Conservation (phyloP, 2,888 invertebrate species). For the Lucinisca nassula region DNA sequence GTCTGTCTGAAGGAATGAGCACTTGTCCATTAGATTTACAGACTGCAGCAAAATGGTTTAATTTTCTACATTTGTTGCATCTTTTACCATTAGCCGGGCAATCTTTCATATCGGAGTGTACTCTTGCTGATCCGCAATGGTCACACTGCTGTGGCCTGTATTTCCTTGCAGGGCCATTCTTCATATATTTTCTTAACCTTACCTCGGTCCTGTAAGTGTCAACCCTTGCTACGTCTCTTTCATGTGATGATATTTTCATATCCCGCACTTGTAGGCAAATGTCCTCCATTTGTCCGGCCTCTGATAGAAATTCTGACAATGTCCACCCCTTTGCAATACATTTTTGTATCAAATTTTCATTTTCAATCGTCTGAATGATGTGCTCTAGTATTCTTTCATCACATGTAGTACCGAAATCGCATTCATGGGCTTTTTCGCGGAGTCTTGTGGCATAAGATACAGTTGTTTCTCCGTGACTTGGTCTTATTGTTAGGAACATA, state of each 20-base stretch:
- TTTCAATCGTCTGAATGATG: conserved; percentile 11
- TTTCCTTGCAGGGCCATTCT: no score
- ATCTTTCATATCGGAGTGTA: no score
- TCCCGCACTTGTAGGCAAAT: background rate
- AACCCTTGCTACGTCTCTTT: background rate
- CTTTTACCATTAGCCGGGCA: no score
- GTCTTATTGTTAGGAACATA: background rate
- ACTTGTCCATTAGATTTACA: no score
- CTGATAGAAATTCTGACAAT: background rate
- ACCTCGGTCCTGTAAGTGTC: no score
- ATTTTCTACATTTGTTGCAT: no score
- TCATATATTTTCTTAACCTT: no score
- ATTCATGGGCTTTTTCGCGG: background rate
- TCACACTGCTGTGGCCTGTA: no score
- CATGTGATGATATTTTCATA: background rate
- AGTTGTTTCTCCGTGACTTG: background rate
- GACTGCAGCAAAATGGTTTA: no score
- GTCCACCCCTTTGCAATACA: conserved; percentile 4
- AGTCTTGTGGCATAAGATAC: background rate
- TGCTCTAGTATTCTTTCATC: conserved; percentile 27
- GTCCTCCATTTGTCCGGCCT: conserved; percentile 14
- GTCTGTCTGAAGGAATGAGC: no score
- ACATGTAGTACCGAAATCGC: background rate
- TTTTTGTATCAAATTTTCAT: conserved; percentile 1
- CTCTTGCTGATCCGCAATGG: no score